Conservation (phyloP, 2,113 vertebrate species). For the Sporophila hypoxantha region DNA sequence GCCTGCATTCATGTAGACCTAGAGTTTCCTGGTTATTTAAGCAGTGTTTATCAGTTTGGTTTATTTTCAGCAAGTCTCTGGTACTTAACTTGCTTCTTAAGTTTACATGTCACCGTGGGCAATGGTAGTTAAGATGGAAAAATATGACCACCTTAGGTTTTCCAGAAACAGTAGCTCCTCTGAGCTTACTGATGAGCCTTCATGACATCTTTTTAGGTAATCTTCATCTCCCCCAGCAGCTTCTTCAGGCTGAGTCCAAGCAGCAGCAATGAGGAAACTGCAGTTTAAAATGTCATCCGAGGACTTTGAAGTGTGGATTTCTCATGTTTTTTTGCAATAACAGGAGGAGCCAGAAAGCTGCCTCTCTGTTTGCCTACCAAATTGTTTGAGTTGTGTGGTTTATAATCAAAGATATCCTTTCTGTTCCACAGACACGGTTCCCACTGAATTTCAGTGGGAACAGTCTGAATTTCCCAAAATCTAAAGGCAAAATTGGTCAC, state of each 20-base stretch:
- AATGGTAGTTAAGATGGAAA: background rate
- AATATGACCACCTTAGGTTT: background rate
- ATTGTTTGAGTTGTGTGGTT: background rate
- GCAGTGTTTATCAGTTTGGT: background rate
- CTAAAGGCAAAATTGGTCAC: background rate
- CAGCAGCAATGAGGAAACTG: background rate
- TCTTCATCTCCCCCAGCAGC: background rate
- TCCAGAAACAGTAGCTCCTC: background rate
- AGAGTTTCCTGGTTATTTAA: background rate
- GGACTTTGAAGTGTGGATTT: background rate
- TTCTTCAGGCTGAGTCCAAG: background rate
- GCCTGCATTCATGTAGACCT: background rate
- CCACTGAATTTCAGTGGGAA: background rate
- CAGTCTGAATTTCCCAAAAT: background rate
- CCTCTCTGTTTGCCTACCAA: background rate
- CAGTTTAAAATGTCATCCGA: background rate
- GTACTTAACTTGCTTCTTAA: background rate
- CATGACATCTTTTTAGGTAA: background rate
- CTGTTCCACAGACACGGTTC: background rate
- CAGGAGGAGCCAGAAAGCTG: background rate
- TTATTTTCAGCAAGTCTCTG: slow-evolving; percentile 1
- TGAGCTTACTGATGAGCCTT: background rate
- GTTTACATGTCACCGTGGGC: background rate
- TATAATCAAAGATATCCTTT: background rate
- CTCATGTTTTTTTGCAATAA: background rate